A percentile compares a stretch with the other conserved stretches of the same genome.
Conservation (phyloP, 2,113 vertebrate species). For the Nerophis lumbriciformis region DNA sequence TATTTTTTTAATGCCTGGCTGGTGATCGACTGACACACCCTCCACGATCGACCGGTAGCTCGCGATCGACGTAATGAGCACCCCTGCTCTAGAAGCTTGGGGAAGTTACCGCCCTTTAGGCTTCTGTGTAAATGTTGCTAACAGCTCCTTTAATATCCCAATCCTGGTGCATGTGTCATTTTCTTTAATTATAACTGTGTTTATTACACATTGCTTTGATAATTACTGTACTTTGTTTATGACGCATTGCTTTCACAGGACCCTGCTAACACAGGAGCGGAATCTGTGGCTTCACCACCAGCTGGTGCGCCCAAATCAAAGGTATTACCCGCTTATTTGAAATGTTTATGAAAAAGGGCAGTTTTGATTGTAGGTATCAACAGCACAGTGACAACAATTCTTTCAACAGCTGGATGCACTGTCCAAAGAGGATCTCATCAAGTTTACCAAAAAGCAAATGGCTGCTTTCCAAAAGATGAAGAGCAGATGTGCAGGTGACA, state of each 20-base stretch:
- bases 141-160: not conserved
- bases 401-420: slow-evolving; percentile 82
- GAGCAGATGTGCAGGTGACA: slow-evolving; percentile 81
- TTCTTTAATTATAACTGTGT: not conserved
- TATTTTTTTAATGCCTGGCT: too few species aligned
- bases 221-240: too few species aligned
- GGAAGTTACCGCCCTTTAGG: too few species aligned
- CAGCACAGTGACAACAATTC: not conserved
- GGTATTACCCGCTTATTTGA: slow-evolving; percentile 28
- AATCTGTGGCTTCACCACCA: slow-evolving; percentile 45
- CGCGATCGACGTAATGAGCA: too few species aligned
- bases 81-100: too few species aligned
- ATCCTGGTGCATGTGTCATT: not conserved
- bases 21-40: too few species aligned
- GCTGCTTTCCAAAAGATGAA: slow-evolving; percentile 87
- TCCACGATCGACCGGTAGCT: too few species aligned
- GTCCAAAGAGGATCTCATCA: slow-evolving; percentile 94
- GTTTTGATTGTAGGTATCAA: not conserved
- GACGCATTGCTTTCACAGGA: slow-evolving; percentile 36
- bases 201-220: not conserved
- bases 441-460: slow-evolving; percentile 95
- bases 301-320: slow-evolving; percentile 57
- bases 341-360: not conserved
- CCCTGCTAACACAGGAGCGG: slow-evolving; percentile 28
- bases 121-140: too few species aligned